Evolutionary conservation across 2,113 vertebrate genomes (phyloP), one percentile per base, ranked within the genome.

Genomic region (Beaufortia kweichowensis): DNA sequence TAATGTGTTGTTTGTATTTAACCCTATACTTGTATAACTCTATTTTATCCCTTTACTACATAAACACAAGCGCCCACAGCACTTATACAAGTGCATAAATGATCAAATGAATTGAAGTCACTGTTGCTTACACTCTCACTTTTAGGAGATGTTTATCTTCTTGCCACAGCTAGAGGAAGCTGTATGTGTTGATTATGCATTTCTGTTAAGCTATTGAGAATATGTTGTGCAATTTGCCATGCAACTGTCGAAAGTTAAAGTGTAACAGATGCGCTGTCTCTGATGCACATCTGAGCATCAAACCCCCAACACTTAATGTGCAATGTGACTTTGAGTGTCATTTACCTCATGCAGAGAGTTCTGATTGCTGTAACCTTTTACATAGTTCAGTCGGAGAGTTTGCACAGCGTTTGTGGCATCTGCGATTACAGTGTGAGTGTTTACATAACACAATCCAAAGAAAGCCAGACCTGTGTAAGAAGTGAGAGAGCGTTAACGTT

Each of bases 381-480:
- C 39, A 28, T 12, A 35, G 59, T 71, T 33, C 4, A 60, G 17
- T 33, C 9, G 10, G 28, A 68, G 26, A n/a, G 19, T 61, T 17
- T 48, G 62, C 29, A 65, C 19, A 9, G 33, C 57, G 53, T 68
- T 31, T 17, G 29, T 35, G 56, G 73, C 53, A 75, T 65, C 24
- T 66, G 61, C 61, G 61, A 77, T 67, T 77, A 81, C 33, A 64
- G 60, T 72, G 75, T 6, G 39, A 28, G 39, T 48, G 53, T 76
- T 77, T 77, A 64, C 75, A 76, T 67, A 72, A 81, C 46, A 63
- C 71, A 14, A 24, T 39, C 33, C 33, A 72, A 76, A 81, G 75
- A 73, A 65, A 77, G 48, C 6, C 53, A 26, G 50, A 53, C 68
- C 29, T 23, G 68, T 72, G 50, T 69, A 67, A 31, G 43, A 50